Conservation (phyloP, 2,888 invertebrate genomes). For the Creontiades dilutus region DNA sequence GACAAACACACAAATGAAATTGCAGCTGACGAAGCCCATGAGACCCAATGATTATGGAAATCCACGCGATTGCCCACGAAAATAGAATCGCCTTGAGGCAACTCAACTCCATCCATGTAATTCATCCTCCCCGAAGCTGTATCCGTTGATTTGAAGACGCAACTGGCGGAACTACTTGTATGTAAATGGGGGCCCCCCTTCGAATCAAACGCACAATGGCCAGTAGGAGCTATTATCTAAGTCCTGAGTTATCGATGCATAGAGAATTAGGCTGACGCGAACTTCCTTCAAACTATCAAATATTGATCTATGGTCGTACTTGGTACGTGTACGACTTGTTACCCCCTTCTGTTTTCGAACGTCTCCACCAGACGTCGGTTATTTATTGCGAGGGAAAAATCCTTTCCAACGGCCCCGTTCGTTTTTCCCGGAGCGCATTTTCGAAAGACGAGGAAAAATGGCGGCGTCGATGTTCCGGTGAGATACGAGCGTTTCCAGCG, state of each 20-base stretch:
- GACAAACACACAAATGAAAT: no score
- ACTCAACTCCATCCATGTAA: slow-evolving; percentile 14
- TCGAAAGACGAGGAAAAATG: neutral
- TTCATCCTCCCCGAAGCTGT: slow-evolving; percentile 60
- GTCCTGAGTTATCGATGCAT: slow-evolving; percentile 70
- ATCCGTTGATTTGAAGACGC: slow-evolving; percentile 63
- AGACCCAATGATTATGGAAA: slow-evolving; percentile 25
- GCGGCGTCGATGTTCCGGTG: neutral
- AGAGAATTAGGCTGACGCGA: slow-evolving; percentile 69
- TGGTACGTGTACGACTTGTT: slow-evolving; percentile 59
- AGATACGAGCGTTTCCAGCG: no score
- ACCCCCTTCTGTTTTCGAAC: slow-evolving; percentile 21
- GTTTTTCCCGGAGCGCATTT: neutral
- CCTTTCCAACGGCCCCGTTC: slow-evolving; percentile 11
- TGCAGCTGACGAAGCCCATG: neutral
- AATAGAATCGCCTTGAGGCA: neutral
- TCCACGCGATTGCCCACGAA: slow-evolving; percentile 8
- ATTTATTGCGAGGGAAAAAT: slow-evolving; percentile 45
- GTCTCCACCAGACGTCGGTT: slow-evolving; percentile 33
- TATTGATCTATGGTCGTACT: slow-evolving; percentile 65
- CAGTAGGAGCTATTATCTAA: slow-evolving; percentile 66
- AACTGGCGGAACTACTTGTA: slow-evolving; percentile 70
- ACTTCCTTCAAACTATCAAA: slow-evolving; percentile 70
- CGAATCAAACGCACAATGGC: slow-evolving; percentile 69
- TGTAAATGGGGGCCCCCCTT: slow-evolving; percentile 52